These are phyloP conservation scores for Suillia variegata DNA, from an alignment of 2,888 invertebrate genomes.

Conservation along the genomic window DNA sequence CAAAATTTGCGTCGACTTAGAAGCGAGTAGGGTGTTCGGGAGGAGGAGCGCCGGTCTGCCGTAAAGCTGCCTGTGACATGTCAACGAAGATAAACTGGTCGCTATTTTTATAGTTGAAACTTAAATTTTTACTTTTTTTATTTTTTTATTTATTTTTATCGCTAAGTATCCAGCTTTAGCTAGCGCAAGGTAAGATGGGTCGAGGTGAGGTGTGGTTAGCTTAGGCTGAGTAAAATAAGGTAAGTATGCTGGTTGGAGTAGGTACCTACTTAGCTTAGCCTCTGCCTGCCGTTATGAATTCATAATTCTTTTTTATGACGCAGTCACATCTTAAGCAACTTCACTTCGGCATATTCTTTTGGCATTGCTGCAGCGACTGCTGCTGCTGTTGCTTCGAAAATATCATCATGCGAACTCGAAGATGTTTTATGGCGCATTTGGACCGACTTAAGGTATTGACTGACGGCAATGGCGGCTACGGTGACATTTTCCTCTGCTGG, in stretches of 20 bases:
- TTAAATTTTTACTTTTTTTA: too few relatives aligned
- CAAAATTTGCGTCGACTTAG: not conserved
- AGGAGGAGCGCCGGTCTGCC: not conserved
- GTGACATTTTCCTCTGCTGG: constrained; percentile 6
- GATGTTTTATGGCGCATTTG: not conserved
- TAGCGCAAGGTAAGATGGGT: not conserved
- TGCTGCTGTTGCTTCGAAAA: not conserved
- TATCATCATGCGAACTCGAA: not conserved
- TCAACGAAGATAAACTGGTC: constrained; percentile 24
- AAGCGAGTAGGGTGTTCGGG: not conserved
- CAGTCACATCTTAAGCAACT: constrained; percentile 11
- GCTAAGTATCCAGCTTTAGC: constrained; percentile 1
- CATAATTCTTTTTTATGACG: constrained; percentile 21
- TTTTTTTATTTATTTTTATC: not conserved
- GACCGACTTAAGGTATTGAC: too few relatives aligned
- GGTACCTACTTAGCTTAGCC: constrained; percentile 1
- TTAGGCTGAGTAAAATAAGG: not conserved
- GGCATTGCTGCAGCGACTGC: not conserved
- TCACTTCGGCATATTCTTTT: not conserved
- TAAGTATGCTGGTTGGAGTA: not conserved
- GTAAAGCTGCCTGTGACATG: constrained; percentile 16
- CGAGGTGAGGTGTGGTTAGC: not conserved
- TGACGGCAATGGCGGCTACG: constrained; percentile 3
- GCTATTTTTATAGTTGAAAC: constrained; percentile 1
- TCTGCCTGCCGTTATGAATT: constrained; percentile 16